phyloP scores from a whole-genome alignment of 2,888 invertebrate genomes.

The Arrhopalites spinosus region DNA sequence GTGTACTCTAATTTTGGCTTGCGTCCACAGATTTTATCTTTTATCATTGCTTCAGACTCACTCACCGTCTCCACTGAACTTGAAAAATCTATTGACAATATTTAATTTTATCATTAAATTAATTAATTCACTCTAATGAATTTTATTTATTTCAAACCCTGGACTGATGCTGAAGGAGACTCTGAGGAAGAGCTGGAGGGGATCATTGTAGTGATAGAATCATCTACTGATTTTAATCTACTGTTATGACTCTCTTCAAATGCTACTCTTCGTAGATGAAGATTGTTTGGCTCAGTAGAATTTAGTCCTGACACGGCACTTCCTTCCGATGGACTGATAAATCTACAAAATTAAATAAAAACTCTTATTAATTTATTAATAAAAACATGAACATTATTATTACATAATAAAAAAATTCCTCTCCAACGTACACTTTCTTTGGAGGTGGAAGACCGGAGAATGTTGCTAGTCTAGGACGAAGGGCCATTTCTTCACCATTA shows the following conservation, averaged over 20 bases:
- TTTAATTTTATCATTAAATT: neutral
- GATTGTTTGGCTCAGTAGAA: neutral
- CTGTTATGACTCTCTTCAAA: conserved; percentile 8
- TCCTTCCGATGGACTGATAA: neutral
- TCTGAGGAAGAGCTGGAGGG: conserved; percentile 49
- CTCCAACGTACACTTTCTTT: neutral
- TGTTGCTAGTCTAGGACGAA: neutral
- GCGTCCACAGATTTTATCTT: conserved; percentile 41
- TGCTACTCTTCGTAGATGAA: neutral
- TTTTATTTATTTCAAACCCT: conserved; percentile 32
- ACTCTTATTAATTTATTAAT: neutral
- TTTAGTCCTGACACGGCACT: neutral
- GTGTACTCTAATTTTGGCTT: conserved; percentile 49
- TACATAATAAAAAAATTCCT: neutral
- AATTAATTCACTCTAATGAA: conserved; percentile 2
- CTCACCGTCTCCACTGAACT: conserved; percentile 48
- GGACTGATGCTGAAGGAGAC: conserved; percentile 21
- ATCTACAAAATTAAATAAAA: neutral
- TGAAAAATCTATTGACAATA: conserved; percentile 35
- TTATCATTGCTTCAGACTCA: conserved; percentile 47
- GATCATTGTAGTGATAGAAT: conserved; percentile 48
- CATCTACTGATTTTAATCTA: conserved; percentile 35
- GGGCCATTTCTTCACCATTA: conserved; percentile 17
- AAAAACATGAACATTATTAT: neutral
- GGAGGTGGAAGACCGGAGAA: neutral